phyloP scores from a whole-genome alignment of 2,888 invertebrate species.

The Quadriops clusia region DNA sequence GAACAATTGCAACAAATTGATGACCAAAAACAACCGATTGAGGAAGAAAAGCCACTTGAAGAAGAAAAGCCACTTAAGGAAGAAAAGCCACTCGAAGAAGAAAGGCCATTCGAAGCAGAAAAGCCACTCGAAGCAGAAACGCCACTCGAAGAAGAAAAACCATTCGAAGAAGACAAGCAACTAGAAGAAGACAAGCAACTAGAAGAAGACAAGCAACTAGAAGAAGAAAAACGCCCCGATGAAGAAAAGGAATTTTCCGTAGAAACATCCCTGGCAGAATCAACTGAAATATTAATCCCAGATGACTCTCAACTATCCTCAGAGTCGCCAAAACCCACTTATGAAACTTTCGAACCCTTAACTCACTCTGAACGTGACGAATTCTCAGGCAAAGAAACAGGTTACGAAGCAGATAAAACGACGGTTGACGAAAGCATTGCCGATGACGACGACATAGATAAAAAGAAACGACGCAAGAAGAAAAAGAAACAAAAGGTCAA shows the following conservation, averaged over 20 bases:
- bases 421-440: slow-evolving; percentile 46
- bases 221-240: slow-evolving; percentile 21
- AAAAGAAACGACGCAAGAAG: slow-evolving; percentile 34
- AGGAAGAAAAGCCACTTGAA: slow-evolving; percentile 19
- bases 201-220: slow-evolving; percentile 16
- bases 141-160: slow-evolving; percentile 12
- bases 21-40: too few species aligned
- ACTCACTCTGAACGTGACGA: slow-evolving; percentile 34
- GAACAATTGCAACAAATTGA: slow-evolving; percentile 6
- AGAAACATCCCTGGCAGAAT: slow-evolving; percentile 42
- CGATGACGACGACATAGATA: slow-evolving; percentile 32
- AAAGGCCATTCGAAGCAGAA: slow-evolving; percentile 30
- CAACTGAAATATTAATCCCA: slow-evolving; percentile 41
- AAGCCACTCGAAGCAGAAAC: slow-evolving; percentile 44
- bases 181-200: slow-evolving; percentile 17
- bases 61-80: slow-evolving; percentile 15
- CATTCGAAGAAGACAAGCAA: slow-evolving; percentile 13
- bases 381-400: slow-evolving; percentile 44
- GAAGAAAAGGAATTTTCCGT: slow-evolving; percentile 29
- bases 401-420: slow-evolving; percentile 63
- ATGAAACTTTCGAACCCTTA: slow-evolving; percentile 33
- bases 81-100: slow-evolving; percentile 22
- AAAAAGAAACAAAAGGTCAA: slow-evolving; percentile 39
- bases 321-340: slow-evolving; percentile 42
- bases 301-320: slow-evolving; percentile 39